Evolutionary conservation across 2,113 vertebrate genomes (phyloP).

Genomic region (Pelecanoides urinatrix): DNA sequence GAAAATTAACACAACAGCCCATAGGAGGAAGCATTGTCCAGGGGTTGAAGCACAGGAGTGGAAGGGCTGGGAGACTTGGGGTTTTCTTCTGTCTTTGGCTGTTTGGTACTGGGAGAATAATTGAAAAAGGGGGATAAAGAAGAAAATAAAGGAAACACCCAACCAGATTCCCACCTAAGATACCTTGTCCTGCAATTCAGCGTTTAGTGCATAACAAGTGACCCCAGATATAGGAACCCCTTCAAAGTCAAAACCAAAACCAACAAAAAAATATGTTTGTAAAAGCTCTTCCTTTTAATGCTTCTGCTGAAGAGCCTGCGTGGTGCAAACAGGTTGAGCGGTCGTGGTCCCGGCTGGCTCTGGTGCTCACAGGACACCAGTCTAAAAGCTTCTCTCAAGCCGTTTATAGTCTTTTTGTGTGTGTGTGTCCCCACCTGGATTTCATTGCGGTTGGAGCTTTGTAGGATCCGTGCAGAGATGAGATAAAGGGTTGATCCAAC

Average conservation of each 20-base stretch:
- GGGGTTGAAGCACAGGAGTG: background rate
- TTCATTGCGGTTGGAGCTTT: background rate
- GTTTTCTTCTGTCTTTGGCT: background rate
- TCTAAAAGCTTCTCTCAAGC: background rate
- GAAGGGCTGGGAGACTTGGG: background rate
- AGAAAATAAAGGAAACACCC: background rate
- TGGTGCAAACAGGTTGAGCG: accelerated
- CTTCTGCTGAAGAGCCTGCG: background rate
- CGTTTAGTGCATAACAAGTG: background rate
- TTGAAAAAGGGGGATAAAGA: background rate
- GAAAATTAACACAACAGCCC: background rate
- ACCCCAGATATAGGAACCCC: background rate
- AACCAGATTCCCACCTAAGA: too few relatives aligned
- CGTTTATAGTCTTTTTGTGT: background rate
- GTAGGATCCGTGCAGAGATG: accelerated
- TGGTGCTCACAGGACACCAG: background rate
- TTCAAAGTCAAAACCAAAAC: background rate
- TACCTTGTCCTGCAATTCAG: background rate
- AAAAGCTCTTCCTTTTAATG: background rate
- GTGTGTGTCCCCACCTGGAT: background rate
- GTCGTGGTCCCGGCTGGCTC: background rate
- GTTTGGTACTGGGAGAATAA: background rate
- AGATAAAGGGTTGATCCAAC: background rate
- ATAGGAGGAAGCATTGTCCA: background rate
- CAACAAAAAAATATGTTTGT: background rate